phyloP scores from a whole-genome alignment of 2,797 vertebrate species.

The Phataginus tricuspis region DNA sequence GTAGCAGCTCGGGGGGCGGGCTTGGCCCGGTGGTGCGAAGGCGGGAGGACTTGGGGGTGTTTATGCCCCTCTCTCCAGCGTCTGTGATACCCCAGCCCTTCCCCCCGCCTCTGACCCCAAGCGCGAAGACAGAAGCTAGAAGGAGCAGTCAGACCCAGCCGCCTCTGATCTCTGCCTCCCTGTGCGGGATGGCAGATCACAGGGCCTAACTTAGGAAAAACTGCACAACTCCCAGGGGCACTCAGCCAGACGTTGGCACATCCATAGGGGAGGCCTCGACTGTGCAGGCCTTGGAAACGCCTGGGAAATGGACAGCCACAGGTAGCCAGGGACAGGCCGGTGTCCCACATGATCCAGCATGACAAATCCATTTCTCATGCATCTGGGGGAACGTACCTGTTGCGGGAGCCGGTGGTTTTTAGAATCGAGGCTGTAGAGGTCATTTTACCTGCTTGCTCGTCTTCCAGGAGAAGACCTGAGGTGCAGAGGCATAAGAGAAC shows the following conservation, averaged over 20 bases:
- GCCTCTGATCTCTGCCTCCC: background rate
- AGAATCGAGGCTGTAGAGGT: background rate
- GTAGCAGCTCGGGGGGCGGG: slow-evolving; percentile 35
- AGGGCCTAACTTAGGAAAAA: background rate
- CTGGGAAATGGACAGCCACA: background rate
- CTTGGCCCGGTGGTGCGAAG: background rate
- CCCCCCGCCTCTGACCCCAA: background rate
- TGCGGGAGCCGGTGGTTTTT: background rate
- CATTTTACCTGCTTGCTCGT: too few species aligned
- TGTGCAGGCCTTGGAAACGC: background rate
- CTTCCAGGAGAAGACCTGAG: background rate
- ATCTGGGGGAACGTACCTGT: background rate
- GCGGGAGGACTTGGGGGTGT: background rate
- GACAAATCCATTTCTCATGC: background rate
- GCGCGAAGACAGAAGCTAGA: background rate
- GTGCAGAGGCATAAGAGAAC: background rate
- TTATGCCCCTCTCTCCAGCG: background rate
- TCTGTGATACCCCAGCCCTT: too few species aligned
- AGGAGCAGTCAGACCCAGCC: accelerated
- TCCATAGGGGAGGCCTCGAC: background rate
- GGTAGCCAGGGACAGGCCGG: background rate
- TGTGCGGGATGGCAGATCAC: background rate
- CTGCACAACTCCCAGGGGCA: background rate
- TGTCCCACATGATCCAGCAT: too few species aligned
- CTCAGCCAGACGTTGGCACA: background rate